Evolutionary conservation across 2,797 vertebrate genomes (phyloP), one percentile per base, ranked within the genome.

Genomic region (Brachymystax lenok): DNA sequence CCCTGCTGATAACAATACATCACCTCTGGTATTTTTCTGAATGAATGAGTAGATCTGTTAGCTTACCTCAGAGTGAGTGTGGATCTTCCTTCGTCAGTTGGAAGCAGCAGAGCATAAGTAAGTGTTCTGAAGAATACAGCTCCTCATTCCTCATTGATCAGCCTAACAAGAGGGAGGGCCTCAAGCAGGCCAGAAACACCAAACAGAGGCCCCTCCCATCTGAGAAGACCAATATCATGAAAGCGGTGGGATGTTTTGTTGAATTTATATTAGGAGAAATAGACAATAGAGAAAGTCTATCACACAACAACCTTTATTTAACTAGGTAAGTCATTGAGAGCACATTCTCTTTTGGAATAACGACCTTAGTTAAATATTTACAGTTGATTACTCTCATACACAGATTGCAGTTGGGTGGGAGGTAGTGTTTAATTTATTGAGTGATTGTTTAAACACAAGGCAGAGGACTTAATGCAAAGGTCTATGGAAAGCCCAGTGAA

Each of bases 61-160:
- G 17, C 87, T 69, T 84, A 88, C 87, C 85, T 66, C 79, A 28
- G 52, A 54, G 69, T 71, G 17, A 27, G 71, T 72, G 51, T 72
- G 51, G 17, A 51, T 2, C 2, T 56, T 19, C 24, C 24, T 51
- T 52, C 66, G 13, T 78, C 76, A 77, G 52, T 19, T 67, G 74
- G 80, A 74, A 30, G 79, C 77, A 79, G 54, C 74, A 64, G 79
- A 75, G 27, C 79, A 33, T 50, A 56, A 28, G 8, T 56, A 16
- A 88, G 79, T 86, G 74, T 63, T 83, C 75, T 74, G 66, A 81
- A 73, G 87, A 88, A 68, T 76, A 79, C 16, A 82, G 83, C 72
- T 84, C 77, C 54, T 78, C 80, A 84, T 83, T 84, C 77, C 54
- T 78, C 79, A 84, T 83, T 85, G 83, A 92, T 79, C 86, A 79